Evolutionary conservation across 2,113 vertebrate species (phyloP).

Genomic region (Pogona vitticeps): DNA sequence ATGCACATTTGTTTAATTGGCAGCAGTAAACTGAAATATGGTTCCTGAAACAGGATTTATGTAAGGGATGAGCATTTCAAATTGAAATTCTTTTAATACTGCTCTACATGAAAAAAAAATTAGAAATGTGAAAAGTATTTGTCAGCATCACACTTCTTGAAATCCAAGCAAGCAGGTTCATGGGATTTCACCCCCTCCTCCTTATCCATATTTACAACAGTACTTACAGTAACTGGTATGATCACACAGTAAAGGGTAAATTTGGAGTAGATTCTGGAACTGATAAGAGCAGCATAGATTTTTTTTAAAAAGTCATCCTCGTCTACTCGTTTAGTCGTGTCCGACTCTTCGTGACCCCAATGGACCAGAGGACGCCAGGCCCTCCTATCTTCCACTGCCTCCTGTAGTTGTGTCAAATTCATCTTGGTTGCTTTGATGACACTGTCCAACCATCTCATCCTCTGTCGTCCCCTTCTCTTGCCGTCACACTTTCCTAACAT

Average conservation of each 20-base stretch:
- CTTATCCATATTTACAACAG: neutral
- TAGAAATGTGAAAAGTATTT: neutral
- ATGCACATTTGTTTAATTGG: neutral
- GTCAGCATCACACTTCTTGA: neutral
- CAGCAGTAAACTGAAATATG: neutral
- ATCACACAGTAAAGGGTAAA: neutral
- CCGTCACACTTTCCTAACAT: too few species aligned
- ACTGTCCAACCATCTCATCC: too few species aligned
- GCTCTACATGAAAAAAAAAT: neutral
- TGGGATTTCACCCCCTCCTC: neutral
- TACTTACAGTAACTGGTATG: neutral
- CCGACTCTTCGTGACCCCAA: too few species aligned
- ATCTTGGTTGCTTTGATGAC: too few species aligned
- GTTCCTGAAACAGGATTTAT: neutral
- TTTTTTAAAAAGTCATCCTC: too few species aligned
- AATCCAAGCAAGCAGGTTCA: neutral
- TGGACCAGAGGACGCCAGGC: too few species aligned
- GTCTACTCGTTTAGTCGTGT: too few species aligned
- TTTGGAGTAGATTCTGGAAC: neutral
- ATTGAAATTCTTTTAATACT: neutral
- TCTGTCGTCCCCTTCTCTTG: too few species aligned
- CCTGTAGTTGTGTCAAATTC: too few species aligned
- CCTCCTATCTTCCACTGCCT: too few species aligned
- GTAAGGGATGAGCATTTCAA: neutral
- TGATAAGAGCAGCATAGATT: neutral